Conservation (phyloP, 2,888 invertebrate genomes). For the Harmothoe impar region DNA sequence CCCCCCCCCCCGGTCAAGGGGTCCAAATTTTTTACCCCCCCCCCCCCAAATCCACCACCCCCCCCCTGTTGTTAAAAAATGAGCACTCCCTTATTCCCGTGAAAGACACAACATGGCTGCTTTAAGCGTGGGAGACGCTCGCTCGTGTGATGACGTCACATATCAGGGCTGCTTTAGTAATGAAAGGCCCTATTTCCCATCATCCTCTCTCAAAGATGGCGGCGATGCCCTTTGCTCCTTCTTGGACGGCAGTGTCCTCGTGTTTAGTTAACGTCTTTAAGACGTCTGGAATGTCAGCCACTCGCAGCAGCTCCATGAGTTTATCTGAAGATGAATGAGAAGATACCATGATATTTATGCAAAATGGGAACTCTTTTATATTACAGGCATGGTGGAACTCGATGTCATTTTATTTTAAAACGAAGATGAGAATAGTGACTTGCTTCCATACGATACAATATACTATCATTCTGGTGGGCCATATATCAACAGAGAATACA, state of each 20-base stretch:
- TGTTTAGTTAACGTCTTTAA: slow-evolving; percentile 73
- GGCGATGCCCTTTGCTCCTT: slow-evolving; percentile 73
- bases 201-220: slow-evolving; percentile 71
- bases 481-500: too few species aligned
- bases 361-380: background rate
- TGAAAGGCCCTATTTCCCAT: background rate
- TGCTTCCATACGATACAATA: too few species aligned
- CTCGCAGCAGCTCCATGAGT: slow-evolving; percentile 75
- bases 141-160: slow-evolving; percentile 43
- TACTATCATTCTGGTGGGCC: too few species aligned
- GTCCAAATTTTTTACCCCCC: too few species aligned
- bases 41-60: too few species aligned
- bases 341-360: background rate
- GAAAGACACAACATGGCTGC: slow-evolving; percentile 47
- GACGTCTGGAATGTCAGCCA: slow-evolving; percentile 74
- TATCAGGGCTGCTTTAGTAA: background rate
- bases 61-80: too few species aligned
- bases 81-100: background rate
- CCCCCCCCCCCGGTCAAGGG: too few species aligned
- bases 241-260: slow-evolving; percentile 75
- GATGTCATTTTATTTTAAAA: too few species aligned
- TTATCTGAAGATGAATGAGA: slow-evolving; percentile 74
- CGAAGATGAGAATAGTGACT: too few species aligned
- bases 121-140: slow-evolving; percentile 25
- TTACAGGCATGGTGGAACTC: too few species aligned